Percentiles rank a stretch among this genome's conserved stretches.
Evolutionary conservation across 2,888 invertebrate species (phyloP).

Genomic region (Crocallis elinguaria): DNA sequence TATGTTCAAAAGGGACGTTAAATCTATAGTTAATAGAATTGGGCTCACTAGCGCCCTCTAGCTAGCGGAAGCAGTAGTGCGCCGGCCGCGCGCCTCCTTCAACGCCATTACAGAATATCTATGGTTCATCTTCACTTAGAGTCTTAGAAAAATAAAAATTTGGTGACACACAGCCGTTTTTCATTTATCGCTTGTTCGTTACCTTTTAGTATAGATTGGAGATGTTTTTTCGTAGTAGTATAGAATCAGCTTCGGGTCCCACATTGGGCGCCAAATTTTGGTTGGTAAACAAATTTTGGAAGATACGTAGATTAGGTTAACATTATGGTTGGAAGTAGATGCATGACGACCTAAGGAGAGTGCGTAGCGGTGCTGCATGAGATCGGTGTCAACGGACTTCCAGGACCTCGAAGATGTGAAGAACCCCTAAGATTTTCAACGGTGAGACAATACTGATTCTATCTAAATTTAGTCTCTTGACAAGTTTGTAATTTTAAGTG

Average conservation of each 20-base stretch:
- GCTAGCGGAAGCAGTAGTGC: constrained; percentile 66
- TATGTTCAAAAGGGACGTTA: constrained; percentile 33
- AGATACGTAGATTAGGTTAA: constrained; percentile 43
- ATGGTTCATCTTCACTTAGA: constrained; percentile 83
- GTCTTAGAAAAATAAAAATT: constrained; percentile 70
- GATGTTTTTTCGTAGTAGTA: constrained; percentile 58
- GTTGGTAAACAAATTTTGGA: constrained; percentile 28
- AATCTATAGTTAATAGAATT: constrained; percentile 51
- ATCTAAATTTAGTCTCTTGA: constrained; percentile 38
- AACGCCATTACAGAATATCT: constrained; percentile 69
- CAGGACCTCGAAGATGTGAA: constrained; percentile 46
- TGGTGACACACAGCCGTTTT: constrained; percentile 82
- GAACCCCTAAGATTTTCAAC: constrained; percentile 45
- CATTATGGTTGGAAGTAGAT: constrained; percentile 61
- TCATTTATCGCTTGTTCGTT: constrained; percentile 80
- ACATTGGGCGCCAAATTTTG: constrained; percentile 61
- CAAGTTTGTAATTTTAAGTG: constrained; percentile 9
- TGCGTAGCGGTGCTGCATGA: constrained; percentile 72
- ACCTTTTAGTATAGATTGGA: constrained; percentile 63
- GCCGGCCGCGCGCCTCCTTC: constrained; percentile 76
- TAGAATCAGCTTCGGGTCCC: constrained; percentile 71
- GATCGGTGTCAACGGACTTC: constrained; percentile 47
- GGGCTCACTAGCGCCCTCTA: constrained; percentile 62
- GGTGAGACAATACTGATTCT: constrained; percentile 58
- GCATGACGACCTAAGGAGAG: constrained; percentile 66